phyloP scores from a whole-genome alignment of 2,113 vertebrate genomes.

The Hippocampus zosterae region DNA sequence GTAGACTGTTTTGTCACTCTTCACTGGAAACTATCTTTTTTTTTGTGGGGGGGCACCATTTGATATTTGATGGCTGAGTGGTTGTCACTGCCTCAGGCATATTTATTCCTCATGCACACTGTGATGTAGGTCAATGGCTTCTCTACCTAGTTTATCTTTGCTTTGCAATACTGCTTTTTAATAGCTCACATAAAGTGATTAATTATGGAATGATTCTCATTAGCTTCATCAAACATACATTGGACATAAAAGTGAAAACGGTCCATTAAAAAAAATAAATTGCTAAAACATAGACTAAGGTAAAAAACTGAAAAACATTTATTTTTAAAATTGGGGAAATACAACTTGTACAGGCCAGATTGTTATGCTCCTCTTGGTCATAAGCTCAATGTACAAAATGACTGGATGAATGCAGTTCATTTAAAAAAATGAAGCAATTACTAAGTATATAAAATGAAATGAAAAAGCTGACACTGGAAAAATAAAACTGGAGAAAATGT shows the following conservation, averaged over 20 bases:
- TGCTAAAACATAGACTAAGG: background rate
- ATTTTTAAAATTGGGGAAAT: background rate
- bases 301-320: too few relatives aligned
- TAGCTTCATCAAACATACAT: background rate
- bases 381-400: background rate
- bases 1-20: background rate
- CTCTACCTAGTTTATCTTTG: background rate
- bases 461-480: background rate
- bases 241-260: background rate
- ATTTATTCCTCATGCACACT: conserved; percentile 35
- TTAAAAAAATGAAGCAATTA: background rate
- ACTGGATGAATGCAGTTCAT: background rate
- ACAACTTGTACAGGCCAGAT: too few relatives aligned
- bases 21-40: background rate
- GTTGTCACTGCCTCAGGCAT: conserved; percentile 41
- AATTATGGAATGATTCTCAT: background rate
- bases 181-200: background rate
- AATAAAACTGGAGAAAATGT: background rate
- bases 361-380: background rate
- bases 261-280: background rate
- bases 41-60: conserved; percentile 24
- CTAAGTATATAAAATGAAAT: background rate
- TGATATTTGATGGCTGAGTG: conserved; percentile 54
- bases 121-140: conserved; percentile 50
- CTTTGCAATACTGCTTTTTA: background rate